Percentiles rank a stretch among this genome's conserved stretches.
Conservation (phyloP, 1,140 invertebrate species). For the Glossosoma conforme region DNA sequence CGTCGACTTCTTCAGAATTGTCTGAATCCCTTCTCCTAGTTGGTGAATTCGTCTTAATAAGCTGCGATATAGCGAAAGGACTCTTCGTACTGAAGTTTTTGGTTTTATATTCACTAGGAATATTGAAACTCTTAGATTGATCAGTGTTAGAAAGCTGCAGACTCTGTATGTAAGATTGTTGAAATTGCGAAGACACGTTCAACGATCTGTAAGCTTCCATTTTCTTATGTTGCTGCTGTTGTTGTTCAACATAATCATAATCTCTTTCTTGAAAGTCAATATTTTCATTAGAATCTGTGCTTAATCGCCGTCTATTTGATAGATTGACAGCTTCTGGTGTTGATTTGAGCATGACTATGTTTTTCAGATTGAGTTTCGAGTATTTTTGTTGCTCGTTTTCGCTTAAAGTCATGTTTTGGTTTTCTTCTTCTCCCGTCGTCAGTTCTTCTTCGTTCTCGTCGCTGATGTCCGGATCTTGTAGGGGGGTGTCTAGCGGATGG, state of each 20-base stretch:
- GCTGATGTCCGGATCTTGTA: constrained; percentile 30
- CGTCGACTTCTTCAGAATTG: constrained; percentile 41
- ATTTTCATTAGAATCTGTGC: constrained; percentile 50
- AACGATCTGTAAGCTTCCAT: constrained; percentile 13
- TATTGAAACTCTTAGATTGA: constrained; percentile 12
- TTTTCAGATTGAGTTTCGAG: too few relatives aligned
- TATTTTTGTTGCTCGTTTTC: constrained; percentile 37
- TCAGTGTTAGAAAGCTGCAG: constrained; percentile 37
- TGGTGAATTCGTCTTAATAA: constrained; percentile 50
- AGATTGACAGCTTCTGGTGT: constrained; percentile 44
- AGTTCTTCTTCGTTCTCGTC: constrained; percentile 5
- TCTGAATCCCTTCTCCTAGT: constrained; percentile 49
- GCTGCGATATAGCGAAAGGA: constrained; percentile 50
- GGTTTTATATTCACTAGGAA: constrained; percentile 28
- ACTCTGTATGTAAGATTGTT: constrained; percentile 48
- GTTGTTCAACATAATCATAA: constrained; percentile 28
- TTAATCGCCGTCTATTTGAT: constrained; percentile 42
- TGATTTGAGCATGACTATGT: constrained; percentile 46
- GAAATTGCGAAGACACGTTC: constrained; percentile 35
- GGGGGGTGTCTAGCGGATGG: constrained; percentile 37
- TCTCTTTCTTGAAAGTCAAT: constrained; percentile 29
- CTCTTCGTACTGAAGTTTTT: constrained; percentile 52
- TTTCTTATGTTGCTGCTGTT: constrained; percentile 26
- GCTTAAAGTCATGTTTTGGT: constrained; percentile 34
- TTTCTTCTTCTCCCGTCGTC: constrained; percentile 5